Evolutionary conservation across 2,113 vertebrate genomes (phyloP), one percentile per base, ranked within the genome.

Genomic region (Dromiciops gliroides): DNA sequence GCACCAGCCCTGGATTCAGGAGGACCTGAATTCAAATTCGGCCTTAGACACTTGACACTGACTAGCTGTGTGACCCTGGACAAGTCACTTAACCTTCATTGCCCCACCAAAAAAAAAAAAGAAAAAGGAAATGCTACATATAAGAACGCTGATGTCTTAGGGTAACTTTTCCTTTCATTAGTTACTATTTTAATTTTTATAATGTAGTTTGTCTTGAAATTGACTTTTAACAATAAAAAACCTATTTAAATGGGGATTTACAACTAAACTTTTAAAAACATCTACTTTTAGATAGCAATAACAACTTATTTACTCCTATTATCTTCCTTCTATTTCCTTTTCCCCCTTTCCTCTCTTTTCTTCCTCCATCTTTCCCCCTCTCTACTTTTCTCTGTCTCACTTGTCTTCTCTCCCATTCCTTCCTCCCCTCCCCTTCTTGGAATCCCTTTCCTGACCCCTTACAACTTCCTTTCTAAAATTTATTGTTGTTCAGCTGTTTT

Each of bases 81-180:
- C n/a, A n/a, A n/a, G n/a, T n/a, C n/a, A n/a, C n/a, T n/a, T n/a
- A n/a, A n/a, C n/a, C n/a, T n/a, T n/a, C n/a, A n/a, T n/a, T n/a
- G n/a, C n/a, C n/a, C n/a, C n/a, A n/a, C n/a, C n/a, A n/a, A n/a
- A n/a, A n/a, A n/a, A n/a, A n/a, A n/a, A n/a, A n/a, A n/a, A n/a
- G n/a, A n/a, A n/a, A n/a, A n/a, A n/a, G n/a, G 14, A 94, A 24
- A 48, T 37, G 75, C 49, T 16, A 28, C 25, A 1, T 12, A 16
- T 8, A 2, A 2, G 56, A 60, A 12, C 44, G 0, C 0, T 0
- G 50, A 47, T 53, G 10, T 23, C 37, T 11, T 83, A 8, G 1
- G n/a, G 37, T 11, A 2, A 0, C 0, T 75, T 52, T 47, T 88
- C 2, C 93, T 49, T 7, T 23, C 23, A 19, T 44, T 44, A 31